Percentiles rank a stretch among this genome's conserved stretches.
These are phyloP conservation scores for Eilema depressum DNA, from an alignment of 2,888 invertebrate genomes.

Conservation along the genomic window DNA sequence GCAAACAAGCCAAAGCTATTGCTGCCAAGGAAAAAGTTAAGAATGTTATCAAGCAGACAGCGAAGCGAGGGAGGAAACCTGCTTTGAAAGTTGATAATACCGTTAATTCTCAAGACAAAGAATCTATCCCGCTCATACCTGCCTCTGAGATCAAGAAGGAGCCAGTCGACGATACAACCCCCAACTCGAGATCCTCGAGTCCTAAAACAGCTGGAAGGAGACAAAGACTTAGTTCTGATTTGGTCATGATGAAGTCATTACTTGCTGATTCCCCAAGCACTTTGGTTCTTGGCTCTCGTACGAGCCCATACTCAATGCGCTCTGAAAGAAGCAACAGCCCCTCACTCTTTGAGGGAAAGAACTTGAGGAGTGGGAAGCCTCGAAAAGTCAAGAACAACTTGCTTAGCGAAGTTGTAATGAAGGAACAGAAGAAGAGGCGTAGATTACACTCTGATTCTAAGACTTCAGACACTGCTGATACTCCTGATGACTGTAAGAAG, in stretches of 20 bases:
- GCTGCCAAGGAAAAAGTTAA: slow-evolving; percentile 74
- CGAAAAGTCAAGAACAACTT: slow-evolving; percentile 87
- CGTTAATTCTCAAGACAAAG: slow-evolving; percentile 69
- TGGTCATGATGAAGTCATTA: slow-evolving; percentile 82
- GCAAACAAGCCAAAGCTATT: slow-evolving; percentile 69
- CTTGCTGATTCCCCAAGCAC: slow-evolving; percentile 75
- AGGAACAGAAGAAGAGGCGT: slow-evolving; percentile 85
- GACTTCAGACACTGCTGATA: slow-evolving; percentile 70
- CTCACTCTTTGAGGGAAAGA: slow-evolving; percentile 83
- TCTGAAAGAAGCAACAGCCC: slow-evolving; percentile 87
- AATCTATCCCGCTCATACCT: slow-evolving; percentile 75
- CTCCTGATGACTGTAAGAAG: slow-evolving; percentile 77
- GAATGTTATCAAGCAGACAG: slow-evolving; percentile 71
- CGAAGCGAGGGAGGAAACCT: slow-evolving; percentile 74
- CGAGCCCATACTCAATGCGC: slow-evolving; percentile 88
- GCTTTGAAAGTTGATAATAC: slow-evolving; percentile 68
- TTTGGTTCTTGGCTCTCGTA: slow-evolving; percentile 76
- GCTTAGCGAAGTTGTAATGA: slow-evolving; percentile 86
- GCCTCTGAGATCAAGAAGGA: slow-evolving; percentile 82
- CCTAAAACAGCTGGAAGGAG: slow-evolving; percentile 79
- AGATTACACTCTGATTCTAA: slow-evolving; percentile 86
- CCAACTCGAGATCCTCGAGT: slow-evolving; percentile 81
- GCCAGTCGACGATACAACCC: slow-evolving; percentile 74
- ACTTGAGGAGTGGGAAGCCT: slow-evolving; percentile 89
- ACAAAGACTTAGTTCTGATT: slow-evolving; percentile 79